Base-by-base conservation (phyloP, 2,113 vertebrate genomes). In the Mystacornis crossleyi region DNA sequence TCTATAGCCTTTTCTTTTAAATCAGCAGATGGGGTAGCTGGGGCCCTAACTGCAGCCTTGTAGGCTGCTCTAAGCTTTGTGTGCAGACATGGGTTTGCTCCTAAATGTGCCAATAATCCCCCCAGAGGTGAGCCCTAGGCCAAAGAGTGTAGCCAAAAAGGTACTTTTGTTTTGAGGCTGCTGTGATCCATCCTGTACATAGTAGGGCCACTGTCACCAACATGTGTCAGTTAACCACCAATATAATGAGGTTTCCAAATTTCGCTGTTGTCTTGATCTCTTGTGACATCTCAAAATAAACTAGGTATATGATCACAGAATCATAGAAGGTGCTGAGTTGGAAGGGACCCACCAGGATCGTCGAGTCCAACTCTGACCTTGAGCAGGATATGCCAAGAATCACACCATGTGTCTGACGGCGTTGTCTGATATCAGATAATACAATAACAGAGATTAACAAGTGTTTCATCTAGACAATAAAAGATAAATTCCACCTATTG, bases 1-100 rank as follows among this genome's bases (percentile, higher is more conserved):
- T n/a, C 21, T n/a, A 33, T 2, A 61, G 24, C 1, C 1, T 19
- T 51, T 16, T 21, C n/a, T 38, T 38, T 5, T 5, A 10, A 34
- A 34, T 47, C 25, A 24, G 12, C 12, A 81, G 16, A 29, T 16
- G 11, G 3, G 6, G 18, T 43, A 66, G 12, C 26, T 53, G 10
- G 4, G 19, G 9, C 36, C 74, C 7, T 73, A 81, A 53, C 5
- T 48, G 16, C 33, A 67, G 33, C 42, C 15, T 42, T 53, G 6
- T 5, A 55, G 29, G 20, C n/a, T 86, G 47, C 60, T 54, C 18
- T 51, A 31, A 82, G 26, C 5, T 43, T 9, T 40, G 9, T 2
- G 0, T 45, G 50, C 17, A 78, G 25, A n/a, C 14, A 25, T 16
- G 18, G 14, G 3, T 54, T 93, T 95, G 25, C 18, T 50, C 23